Percentiles rank a stretch among this genome's conserved stretches.
Evolutionary conservation across 2,113 vertebrate species (phyloP).

Genomic region (Pygoscelis adeliae): DNA sequence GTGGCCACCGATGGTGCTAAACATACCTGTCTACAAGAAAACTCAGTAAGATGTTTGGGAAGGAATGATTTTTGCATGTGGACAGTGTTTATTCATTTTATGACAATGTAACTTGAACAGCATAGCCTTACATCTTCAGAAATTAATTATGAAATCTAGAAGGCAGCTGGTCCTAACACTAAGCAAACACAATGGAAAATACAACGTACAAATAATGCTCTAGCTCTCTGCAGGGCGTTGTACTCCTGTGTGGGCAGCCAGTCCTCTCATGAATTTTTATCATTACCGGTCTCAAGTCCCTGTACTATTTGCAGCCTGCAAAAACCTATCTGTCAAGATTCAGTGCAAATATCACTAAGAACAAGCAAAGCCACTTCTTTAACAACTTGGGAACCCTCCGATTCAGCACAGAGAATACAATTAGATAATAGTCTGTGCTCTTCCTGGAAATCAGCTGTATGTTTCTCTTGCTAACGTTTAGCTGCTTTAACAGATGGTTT

Average conservation of each 20-base stretch:
- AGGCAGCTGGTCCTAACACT: neutral
- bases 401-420: neutral
- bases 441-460: neutral
- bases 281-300: neutral
- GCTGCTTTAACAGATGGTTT: neutral
- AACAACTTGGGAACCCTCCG: fast-evolving
- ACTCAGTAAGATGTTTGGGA: neutral
- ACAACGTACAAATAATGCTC: neutral
- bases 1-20: neutral
- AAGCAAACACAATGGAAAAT: neutral
- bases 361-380: neutral
- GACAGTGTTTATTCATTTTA: neutral
- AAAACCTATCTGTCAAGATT: neutral
- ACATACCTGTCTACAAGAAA: neutral
- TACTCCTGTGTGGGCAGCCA: neutral
- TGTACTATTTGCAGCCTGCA: neutral
- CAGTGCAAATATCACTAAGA: neutral
- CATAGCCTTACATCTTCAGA: neutral
- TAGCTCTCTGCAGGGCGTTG: neutral
- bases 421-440: neutral
- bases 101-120: neutral
- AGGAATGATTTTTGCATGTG: neutral
- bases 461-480: neutral
- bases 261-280: neutral
- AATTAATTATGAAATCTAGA: neutral